A percentile compares a stretch with the other conserved stretches of the same genome.
phyloP scores from a whole-genome alignment of 2,888 invertebrate species.

The Nemapogon koenigi region DNA sequence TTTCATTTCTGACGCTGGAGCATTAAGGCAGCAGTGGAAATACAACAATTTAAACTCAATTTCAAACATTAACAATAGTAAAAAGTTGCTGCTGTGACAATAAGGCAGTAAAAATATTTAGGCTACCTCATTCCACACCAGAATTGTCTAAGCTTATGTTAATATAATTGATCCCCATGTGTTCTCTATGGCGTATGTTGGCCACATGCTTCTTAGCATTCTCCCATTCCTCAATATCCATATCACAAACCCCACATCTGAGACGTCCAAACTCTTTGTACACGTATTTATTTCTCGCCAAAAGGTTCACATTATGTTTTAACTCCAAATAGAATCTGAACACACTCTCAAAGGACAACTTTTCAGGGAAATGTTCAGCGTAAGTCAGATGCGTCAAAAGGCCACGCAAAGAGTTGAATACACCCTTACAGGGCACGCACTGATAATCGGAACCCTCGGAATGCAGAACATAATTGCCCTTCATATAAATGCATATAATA shows the following conservation, averaged over 20 bases:
- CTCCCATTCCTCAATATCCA: conserved; percentile 39
- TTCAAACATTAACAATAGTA: no score
- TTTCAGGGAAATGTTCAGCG: conserved; percentile 40
- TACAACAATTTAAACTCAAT: no score
- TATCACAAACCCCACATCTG: conserved; percentile 48
- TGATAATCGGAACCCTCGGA: conserved; percentile 41
- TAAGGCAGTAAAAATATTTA: no score
- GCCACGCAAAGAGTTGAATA: conserved; percentile 44
- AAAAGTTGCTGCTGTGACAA: no score
- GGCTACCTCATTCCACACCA: conserved; percentile 38
- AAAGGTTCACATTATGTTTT: conserved; percentile 51
- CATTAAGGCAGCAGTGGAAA: no score
- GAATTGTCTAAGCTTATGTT: conserved; percentile 35
- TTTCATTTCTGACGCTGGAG: no score
- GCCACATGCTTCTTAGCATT: conserved; percentile 52
- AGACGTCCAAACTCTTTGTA: conserved; percentile 47
- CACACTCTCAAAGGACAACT: conserved; percentile 38
- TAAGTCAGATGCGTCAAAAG: conserved; percentile 42
- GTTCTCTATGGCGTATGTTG: conserved; percentile 44
- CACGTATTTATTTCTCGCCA: conserved; percentile 45
- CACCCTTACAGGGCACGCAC: conserved; percentile 35
- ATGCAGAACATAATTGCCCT: conserved; percentile 41
- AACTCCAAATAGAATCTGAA: conserved; percentile 53
- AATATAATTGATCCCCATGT: conserved; percentile 55
- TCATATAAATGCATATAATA: conserved; percentile 51